Evolutionary conservation across 2,888 invertebrate species (phyloP).

Genomic region (Cetonia aurata): DNA sequence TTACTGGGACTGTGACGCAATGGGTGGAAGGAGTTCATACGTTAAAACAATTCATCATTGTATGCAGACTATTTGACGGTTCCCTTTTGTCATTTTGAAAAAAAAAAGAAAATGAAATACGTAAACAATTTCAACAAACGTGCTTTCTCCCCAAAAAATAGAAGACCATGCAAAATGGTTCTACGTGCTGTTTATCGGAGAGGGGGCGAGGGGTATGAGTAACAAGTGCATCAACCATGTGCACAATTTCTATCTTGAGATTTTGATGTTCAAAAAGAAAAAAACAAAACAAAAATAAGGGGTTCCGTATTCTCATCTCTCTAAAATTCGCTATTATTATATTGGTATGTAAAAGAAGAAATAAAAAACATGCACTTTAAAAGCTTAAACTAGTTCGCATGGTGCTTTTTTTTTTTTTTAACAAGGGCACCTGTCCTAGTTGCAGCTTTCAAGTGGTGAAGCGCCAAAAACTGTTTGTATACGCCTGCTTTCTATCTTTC

Average conservation of each 20-base stretch:
- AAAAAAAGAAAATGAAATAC: conserved; percentile 49
- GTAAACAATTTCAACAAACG: conserved; percentile 53
- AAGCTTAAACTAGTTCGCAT: conserved; percentile 28
- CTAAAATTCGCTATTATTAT: conserved; percentile 45
- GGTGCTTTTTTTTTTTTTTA: too few species aligned
- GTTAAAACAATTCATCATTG: conserved; percentile 43
- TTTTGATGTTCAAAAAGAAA: conserved; percentile 50
- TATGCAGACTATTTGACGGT: conserved; percentile 54
- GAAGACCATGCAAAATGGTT: conserved; percentile 62
- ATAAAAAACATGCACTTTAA: conserved; percentile 50
- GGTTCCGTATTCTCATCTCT: conserved; percentile 1
- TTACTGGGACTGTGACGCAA: too few species aligned
- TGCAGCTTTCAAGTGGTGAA: conserved; percentile 49
- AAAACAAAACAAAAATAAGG: neutral
- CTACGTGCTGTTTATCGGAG: conserved; percentile 56
- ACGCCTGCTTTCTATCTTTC: conserved; percentile 27
- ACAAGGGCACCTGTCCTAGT: neutral
- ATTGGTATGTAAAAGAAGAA: conserved; percentile 41
- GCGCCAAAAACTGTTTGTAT: conserved; percentile 51
- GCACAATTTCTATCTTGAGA: conserved; percentile 56
- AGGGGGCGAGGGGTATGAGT: conserved; percentile 47
- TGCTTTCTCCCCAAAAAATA: conserved; percentile 59
- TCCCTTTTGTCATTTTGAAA: conserved; percentile 20
- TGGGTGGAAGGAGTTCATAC: too few species aligned
- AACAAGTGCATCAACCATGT: conserved; percentile 61